A percentile compares a stretch with the other conserved stretches of the same genome.
Evolutionary conservation across 1,140 invertebrate species (phyloP).

Genomic region (Drosophila pruinosa): DNA sequence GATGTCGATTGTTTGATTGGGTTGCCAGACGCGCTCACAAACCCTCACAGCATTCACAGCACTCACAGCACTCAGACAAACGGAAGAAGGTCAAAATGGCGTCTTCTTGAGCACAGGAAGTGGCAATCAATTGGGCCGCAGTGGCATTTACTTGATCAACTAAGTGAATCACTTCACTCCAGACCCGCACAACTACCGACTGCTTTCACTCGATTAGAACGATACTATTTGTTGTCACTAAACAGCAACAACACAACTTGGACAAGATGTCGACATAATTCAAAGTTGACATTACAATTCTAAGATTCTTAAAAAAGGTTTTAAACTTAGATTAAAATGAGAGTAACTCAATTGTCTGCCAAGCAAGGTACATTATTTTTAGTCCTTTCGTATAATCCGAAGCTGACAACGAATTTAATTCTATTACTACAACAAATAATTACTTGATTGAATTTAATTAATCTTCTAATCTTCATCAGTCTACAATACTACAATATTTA

Average conservation of each 20-base stretch:
- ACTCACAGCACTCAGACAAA: not conserved
- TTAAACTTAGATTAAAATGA: too few species aligned
- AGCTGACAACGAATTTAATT: too few species aligned
- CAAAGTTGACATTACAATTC: not conserved
- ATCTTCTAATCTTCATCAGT: too few species aligned
- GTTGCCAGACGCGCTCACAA: slow-evolving; percentile 34
- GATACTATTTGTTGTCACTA: not conserved
- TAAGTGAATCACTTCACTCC: slow-evolving; percentile 18
- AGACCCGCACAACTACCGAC: not conserved
- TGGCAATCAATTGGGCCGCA: slow-evolving; percentile 22
- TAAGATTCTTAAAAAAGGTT: too few species aligned
- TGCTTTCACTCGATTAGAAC: slow-evolving; percentile 6
- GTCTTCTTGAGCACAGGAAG: slow-evolving; percentile 30
- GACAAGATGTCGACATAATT: not conserved
- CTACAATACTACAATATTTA: too few species aligned
- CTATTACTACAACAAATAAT: too few species aligned
- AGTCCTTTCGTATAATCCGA: too few species aligned
- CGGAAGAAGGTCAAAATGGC: slow-evolving; percentile 28
- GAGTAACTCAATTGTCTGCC: too few species aligned
- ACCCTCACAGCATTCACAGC: not conserved
- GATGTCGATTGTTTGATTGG: slow-evolving; percentile 80
- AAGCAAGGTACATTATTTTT: too few species aligned
- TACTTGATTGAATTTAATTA: too few species aligned
- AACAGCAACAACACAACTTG: not conserved
- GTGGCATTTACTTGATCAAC: slow-evolving; percentile 4